Evolutionary conservation across 2,797 vertebrate species (phyloP).

Genomic region (Anniella stebbinsi): DNA sequence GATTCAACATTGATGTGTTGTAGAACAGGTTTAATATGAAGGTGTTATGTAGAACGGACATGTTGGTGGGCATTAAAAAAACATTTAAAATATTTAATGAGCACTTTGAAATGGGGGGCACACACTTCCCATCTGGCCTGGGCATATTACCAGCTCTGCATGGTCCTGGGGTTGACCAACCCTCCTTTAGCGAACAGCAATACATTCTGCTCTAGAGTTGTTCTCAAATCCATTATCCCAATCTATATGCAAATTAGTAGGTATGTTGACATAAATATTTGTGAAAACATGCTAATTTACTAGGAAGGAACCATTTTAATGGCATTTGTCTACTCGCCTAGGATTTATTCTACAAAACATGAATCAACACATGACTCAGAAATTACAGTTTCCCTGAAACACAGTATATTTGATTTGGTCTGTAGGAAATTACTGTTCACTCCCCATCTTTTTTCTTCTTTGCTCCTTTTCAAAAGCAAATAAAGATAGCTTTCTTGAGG

Average conservation of each 20-base stretch:
- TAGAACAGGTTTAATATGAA: too few species aligned
- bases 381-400: slow-evolving; percentile 12
- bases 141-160: too few species aligned
- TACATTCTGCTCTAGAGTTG: background rate
- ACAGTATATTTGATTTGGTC: slow-evolving; percentile 30
- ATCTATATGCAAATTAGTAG: background rate
- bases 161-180: too few species aligned
- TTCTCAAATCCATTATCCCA: background rate
- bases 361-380: slow-evolving; percentile 7
- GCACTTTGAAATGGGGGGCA: too few species aligned
- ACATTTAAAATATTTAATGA: too few species aligned
- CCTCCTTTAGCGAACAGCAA: background rate
- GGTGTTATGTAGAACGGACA: too few species aligned
- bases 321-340: background rate
- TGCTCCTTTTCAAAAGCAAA: slow-evolving; percentile 25
- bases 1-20: too few species aligned
- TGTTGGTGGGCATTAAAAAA: too few species aligned
- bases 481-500: background rate
- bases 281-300: slow-evolving; percentile 9
- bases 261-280: slow-evolving; percentile 2
- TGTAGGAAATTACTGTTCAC: slow-evolving; percentile 10
- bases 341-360: background rate
- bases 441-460: background rate
- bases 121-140: too few species aligned
- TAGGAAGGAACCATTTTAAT: slow-evolving; percentile 10